Evolutionary conservation across 2,797 vertebrate species (phyloP), one percentile per base, ranked within the genome.

Genomic region (Cheirogaleus major): DNA sequence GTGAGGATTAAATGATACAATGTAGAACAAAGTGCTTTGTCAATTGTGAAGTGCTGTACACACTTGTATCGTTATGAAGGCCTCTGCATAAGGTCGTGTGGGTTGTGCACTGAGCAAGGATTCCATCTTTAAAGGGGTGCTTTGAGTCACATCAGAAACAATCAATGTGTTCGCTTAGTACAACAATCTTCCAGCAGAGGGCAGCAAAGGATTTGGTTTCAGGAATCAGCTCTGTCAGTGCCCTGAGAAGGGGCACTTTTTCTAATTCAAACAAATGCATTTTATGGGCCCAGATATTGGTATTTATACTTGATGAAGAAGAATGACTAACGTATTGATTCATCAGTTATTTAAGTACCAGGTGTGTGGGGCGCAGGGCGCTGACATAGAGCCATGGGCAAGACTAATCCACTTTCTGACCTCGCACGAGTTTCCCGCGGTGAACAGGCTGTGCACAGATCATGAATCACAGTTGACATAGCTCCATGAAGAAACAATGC

Each of bases 141-240:
- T 65, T 9, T 23, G 45, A 55, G 72, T 30, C 27, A 35, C 59
- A 5, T 35, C 8, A 18, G 30, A 63, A 67, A 78, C 18, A 50
- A 22, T 22, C 35, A 2, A 22, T 10, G 6, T 5, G 43, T 13
- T 5, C 2, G 23, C 50, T 14, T 61, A 50, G 43, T 27, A 86
- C 75, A 65, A 38, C 38, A 0, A 12, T 0, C 3, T 59, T 69
- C 95, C 94, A 79, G 90, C 73, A 96, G 96, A 91, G 81, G 85
- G 88, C 94, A 92, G 93, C 72, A 79, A 48, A 95, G 48, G n/a
- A 12, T 15, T 27, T 12, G 32, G 5, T 59, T 82, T 85, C 35
- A 41, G 43, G 50, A 69, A 22, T 22, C 70, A 7, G 52, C 10
- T 76, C n/a, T 3, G 43, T 5, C 35, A 13, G 9, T 2, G 20